Percentiles rank a stretch among this genome's conserved stretches.
Evolutionary conservation across 2,888 invertebrate species (phyloP).

Genomic region (Pasiphila rectangulata): DNA sequence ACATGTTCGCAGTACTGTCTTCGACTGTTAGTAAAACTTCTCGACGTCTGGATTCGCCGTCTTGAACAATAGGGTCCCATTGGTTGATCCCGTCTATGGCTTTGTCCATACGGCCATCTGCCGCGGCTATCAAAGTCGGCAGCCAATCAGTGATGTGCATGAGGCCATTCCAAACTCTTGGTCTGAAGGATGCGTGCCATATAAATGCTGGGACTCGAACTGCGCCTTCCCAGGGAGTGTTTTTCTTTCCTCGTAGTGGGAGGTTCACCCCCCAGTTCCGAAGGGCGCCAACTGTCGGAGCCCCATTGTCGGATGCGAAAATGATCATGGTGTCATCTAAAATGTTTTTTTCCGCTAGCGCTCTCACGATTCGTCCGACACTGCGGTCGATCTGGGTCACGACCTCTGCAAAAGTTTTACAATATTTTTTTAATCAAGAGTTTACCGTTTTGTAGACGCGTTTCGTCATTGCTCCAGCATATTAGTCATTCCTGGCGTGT

Average conservation of each 20-base stretch:
- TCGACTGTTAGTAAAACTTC: slow-evolving; percentile 81
- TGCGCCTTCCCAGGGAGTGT: slow-evolving; percentile 92
- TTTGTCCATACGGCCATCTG: slow-evolving; percentile 51
- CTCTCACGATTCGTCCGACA: slow-evolving; percentile 87
- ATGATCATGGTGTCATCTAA: slow-evolving; percentile 91
- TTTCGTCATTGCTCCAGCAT: slow-evolving; percentile 10
- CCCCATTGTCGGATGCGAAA: slow-evolving; percentile 95
- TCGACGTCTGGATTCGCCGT: slow-evolving; percentile 66
- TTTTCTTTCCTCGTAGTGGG: slow-evolving; percentile 90
- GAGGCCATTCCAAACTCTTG: slow-evolving; percentile 81
- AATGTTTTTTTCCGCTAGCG: slow-evolving; percentile 84
- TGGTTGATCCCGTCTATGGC: slow-evolving; percentile 85
- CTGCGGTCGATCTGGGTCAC: slow-evolving; percentile 90
- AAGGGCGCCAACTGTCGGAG: slow-evolving; percentile 87
- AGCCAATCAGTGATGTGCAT: slow-evolving; percentile 92
- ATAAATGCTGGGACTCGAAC: slow-evolving; percentile 88
- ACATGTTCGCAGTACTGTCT: slow-evolving; percentile 74
- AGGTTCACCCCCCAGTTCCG: slow-evolving; percentile 89
- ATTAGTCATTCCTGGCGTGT: slow-evolving; percentile 13
- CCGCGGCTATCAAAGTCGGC: slow-evolving; percentile 83
- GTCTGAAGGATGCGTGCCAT: slow-evolving; percentile 82
- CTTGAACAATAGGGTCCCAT: slow-evolving; percentile 83
- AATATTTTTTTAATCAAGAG: slow-evolving; percentile 13
- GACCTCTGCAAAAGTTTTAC: slow-evolving; percentile 68
- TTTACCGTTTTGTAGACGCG: background rate